phyloP scores from a whole-genome alignment of 2,797 vertebrate species.

The Sus cebifrons region DNA sequence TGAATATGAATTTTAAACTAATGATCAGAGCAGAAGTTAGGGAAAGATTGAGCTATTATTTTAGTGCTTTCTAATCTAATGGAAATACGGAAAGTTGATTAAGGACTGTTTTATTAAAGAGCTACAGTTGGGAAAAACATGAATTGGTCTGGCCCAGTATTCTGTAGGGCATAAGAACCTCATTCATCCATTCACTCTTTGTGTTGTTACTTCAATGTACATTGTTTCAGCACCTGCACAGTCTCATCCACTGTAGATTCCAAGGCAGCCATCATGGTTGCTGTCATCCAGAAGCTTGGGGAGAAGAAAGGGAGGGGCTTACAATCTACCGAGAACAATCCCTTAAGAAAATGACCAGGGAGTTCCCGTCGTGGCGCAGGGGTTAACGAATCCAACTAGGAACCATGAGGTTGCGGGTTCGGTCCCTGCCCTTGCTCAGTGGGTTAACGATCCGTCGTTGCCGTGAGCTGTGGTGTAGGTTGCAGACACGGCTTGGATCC shows the following conservation, averaged over 20 bases:
- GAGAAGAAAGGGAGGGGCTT: not conserved
- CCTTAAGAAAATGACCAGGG: not conserved
- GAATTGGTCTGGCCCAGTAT: not conserved
- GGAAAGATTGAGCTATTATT: not conserved
- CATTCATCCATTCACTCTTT: not conserved
- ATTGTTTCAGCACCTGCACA: not conserved
- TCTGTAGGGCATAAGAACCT: not conserved
- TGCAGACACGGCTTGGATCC: too few species aligned
- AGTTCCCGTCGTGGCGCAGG: too few species aligned
- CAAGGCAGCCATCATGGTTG: not conserved
- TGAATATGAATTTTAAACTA: not conserved
- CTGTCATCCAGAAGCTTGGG: not conserved
- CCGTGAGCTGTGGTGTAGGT: too few species aligned
- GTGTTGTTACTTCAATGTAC: not conserved
- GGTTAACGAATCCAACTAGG: too few species aligned
- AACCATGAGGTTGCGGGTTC: too few species aligned
- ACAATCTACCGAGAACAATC: not conserved
- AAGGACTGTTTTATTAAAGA: not conserved
- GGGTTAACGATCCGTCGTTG: too few species aligned
- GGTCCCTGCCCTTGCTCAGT: too few species aligned
- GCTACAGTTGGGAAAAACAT: not conserved
- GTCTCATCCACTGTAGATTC: not conserved
- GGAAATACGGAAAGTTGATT: not conserved
- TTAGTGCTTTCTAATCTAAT: not conserved
- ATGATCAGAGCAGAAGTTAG: not conserved